Percentiles rank a stretch among this genome's conserved stretches.
Conservation (phyloP, 1,140 invertebrate species). For the Octopus sinensis region DNA sequence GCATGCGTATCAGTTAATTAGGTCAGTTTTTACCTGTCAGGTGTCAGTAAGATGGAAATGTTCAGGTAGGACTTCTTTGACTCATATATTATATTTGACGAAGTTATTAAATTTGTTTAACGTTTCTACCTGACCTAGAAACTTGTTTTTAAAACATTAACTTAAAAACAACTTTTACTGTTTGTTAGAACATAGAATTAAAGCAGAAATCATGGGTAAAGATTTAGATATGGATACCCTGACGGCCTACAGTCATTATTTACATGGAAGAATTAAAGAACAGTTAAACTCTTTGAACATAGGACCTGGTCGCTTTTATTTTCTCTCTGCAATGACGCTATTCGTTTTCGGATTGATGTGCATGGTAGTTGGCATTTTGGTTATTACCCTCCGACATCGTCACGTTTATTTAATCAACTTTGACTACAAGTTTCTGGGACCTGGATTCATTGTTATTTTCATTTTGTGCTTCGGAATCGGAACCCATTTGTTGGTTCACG, state of each 20-base stretch:
- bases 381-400: constrained; percentile 40
- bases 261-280: constrained; percentile 41
- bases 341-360: constrained; percentile 30
- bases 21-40: no score
- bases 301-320: constrained; percentile 39
- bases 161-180: no score
- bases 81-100: no score
- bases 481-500: constrained; percentile 35
- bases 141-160: no score
- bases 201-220: neutral
- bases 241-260: constrained; percentile 46
- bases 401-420: constrained; percentile 49
- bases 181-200: no score
- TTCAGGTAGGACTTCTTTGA: no score
- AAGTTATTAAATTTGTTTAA: no score
- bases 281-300: constrained; percentile 43
- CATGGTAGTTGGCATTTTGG: constrained; percentile 38
- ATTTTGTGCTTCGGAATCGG: constrained; percentile 36
- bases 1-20: no score
- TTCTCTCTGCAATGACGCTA: constrained; percentile 26
- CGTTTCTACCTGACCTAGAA: no score
- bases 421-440: constrained; percentile 46
- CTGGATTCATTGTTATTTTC: constrained; percentile 46
- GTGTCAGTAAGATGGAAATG: no score
- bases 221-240: constrained; percentile 44